Evolutionary conservation across 1,140 invertebrate species (phyloP).

Genomic region (Drosophila burlai): DNA sequence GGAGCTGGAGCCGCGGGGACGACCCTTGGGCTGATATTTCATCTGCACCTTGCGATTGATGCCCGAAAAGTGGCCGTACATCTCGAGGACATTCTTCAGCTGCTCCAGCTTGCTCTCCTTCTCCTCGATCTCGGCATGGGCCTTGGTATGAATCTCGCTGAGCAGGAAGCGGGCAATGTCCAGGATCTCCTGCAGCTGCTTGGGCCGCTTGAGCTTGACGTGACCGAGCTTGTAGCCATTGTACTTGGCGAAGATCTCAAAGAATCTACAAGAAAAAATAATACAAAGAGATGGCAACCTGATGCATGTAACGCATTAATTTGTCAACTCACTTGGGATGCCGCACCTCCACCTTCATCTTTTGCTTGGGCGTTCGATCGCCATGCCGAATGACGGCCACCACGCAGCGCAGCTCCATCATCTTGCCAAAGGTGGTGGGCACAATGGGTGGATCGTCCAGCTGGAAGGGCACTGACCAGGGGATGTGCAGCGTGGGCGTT

Average conservation of each 20-base stretch:
- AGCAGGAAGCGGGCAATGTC: slow-evolving; percentile 96
- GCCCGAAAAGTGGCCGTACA: slow-evolving; percentile 99
- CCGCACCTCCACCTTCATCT: slow-evolving; percentile 99
- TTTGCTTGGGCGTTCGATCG: slow-evolving; percentile 99
- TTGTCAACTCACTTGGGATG: slow-evolving; percentile 93
- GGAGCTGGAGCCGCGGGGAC: slow-evolving; percentile 96
- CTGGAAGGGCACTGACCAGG: slow-evolving; percentile 98
- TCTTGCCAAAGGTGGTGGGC: slow-evolving; percentile 99
- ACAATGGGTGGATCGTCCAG: slow-evolving; percentile 99
- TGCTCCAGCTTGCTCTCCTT: slow-evolving; percentile 98
- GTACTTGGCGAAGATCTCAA: slow-evolving; percentile 99
- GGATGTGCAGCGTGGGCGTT: slow-evolving; percentile 97
- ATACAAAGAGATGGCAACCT: background rate
- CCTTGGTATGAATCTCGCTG: slow-evolving; percentile 93
- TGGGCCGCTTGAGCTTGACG: slow-evolving; percentile 98
- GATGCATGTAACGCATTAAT: background rate
- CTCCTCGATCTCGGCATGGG: slow-evolving; percentile 97
- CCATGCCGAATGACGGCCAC: slow-evolving; percentile 99
- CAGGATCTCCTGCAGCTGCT: slow-evolving; percentile 98
- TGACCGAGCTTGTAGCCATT: slow-evolving; percentile 98
- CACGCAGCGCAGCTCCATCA: slow-evolving; percentile 99
- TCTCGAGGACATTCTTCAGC: slow-evolving; percentile 99
- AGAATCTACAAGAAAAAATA: slow-evolving; percentile 91
- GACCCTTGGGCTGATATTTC: slow-evolving; percentile 98
- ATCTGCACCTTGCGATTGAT: slow-evolving; percentile 99